Percentiles rank a stretch among this genome's conserved stretches.
phyloP scores from a whole-genome alignment of 2,113 vertebrate species.

The Muscicapa adusta region DNA sequence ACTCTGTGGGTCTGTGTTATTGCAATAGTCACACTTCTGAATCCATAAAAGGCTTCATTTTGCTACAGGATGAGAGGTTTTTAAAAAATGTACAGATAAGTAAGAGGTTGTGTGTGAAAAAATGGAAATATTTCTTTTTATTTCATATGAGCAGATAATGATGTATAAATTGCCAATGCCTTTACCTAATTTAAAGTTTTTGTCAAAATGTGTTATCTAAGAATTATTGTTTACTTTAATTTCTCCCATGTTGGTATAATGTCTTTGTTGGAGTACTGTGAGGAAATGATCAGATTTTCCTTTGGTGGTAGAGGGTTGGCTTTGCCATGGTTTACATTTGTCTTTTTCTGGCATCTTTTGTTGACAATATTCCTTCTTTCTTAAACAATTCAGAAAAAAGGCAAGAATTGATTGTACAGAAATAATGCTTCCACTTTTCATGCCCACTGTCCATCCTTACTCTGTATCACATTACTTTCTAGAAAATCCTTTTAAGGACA shows the following conservation, averaged over 20 bases:
- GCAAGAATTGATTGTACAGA: neutral
- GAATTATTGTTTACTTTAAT: neutral
- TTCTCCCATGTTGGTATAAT: accelerated
- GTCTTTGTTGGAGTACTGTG: neutral
- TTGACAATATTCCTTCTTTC: neutral
- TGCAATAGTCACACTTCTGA: neutral
- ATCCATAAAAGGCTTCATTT: neutral
- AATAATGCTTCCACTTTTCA: neutral
- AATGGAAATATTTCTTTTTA: neutral
- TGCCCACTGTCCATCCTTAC: neutral
- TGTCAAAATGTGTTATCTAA: neutral
- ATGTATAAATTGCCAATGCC: neutral
- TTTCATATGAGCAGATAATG: neutral
- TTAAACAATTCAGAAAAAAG: neutral
- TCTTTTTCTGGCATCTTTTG: neutral
- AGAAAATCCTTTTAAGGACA: neutral
- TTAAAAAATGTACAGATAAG: neutral
- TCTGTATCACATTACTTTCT: neutral
- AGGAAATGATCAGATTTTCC: neutral
- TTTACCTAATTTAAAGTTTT: neutral
- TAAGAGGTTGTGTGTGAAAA: neutral
- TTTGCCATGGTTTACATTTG: neutral
- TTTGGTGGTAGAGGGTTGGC: neutral
- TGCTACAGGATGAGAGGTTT: accelerated
- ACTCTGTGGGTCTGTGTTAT: neutral